Evolutionary conservation across 1,140 invertebrate species (phyloP).

Genomic region (Heliconius eleuchia): DNA sequence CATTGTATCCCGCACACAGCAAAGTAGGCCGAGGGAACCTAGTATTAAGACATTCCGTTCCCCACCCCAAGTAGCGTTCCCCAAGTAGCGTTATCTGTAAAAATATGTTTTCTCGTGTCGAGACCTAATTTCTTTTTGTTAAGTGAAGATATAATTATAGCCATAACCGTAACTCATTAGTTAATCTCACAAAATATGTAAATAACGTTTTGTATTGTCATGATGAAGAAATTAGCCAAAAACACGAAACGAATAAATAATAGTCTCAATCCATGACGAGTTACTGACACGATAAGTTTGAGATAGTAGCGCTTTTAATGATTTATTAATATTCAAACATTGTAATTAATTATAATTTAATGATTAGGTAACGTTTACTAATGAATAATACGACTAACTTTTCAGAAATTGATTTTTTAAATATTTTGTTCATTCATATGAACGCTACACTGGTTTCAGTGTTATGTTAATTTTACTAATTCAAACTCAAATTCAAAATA

Average conservation of each 20-base stretch:
- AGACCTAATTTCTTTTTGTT: not conserved
- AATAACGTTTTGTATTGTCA: not conserved
- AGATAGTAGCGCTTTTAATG: not conserved
- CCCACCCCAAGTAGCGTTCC: too few relatives aligned
- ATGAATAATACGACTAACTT: too few relatives aligned
- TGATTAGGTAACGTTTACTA: not conserved
- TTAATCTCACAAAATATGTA: slow-evolving; percentile 11
- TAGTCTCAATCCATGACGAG: not conserved
- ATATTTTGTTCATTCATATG: too few relatives aligned
- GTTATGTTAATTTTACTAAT: too few relatives aligned
- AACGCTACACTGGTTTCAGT: too few relatives aligned
- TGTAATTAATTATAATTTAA: not conserved
- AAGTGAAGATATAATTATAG: not conserved
- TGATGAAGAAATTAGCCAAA: slow-evolving; percentile 4
- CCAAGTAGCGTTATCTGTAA: not conserved
- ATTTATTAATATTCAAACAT: not conserved
- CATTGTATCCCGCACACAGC: too few relatives aligned
- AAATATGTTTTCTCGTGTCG: not conserved
- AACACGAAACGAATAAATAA: slow-evolving; percentile 6
- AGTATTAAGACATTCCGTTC: too few relatives aligned
- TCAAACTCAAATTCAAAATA: too few relatives aligned
- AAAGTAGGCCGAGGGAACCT: too few relatives aligned
- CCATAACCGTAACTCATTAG: not conserved
- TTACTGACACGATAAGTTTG: not conserved
- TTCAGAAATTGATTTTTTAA: too few relatives aligned